Base-by-base conservation (phyloP, 2,113 vertebrate genomes). In the Limnothrissa miodon region DNA sequence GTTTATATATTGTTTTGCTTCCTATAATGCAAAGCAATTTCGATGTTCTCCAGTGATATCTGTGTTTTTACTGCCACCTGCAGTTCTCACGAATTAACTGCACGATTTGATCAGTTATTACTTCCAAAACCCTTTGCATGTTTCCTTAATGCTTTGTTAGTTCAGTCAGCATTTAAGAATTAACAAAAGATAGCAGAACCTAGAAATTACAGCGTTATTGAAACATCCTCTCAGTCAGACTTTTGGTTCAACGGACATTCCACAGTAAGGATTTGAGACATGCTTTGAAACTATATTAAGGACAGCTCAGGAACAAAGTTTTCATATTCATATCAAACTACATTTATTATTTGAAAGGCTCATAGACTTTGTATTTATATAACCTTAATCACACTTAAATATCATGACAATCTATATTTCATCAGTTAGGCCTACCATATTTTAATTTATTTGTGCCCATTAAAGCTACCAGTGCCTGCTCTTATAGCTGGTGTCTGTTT, bases 51-150 rank as follows among this genome's bases (percentile, higher is more conserved):
- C 11, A 29, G 29, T 3, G 11, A 13, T 70, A 9, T 1, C 51
- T 48, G 56, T 82, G 80, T 82, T 66, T 90, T 81, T 89, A 90
- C 85, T 88, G 90, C 91, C 93, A 86, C 85, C 92, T 23, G 80
- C 87, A 87, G 94, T 36, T 85, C 78, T 15, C 13, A 74, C 11
- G 10, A 17, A 33, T 17, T 36, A 39, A 74, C 66, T 74, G 33
- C 66, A 74, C 9, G 66, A 36, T 74, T 36, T 74, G 25, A 74
- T 15, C 36, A 36, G 17, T 19, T 56, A 36, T 10, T 74, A 5
- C 42, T 42, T 42, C 42, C 42, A 6, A 42, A 42, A 33, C 13
- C 4, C 33, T 29, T 11, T 1, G 10, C 17, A 17, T 4, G 29
- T 9, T 33, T 36, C 33, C 33, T 74, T 0, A 36, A 36, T 1